Evolutionary conservation across 2,888 invertebrate species (phyloP), one percentile per base, ranked within the genome.

Genomic region (Strigamia maritima): DNA sequence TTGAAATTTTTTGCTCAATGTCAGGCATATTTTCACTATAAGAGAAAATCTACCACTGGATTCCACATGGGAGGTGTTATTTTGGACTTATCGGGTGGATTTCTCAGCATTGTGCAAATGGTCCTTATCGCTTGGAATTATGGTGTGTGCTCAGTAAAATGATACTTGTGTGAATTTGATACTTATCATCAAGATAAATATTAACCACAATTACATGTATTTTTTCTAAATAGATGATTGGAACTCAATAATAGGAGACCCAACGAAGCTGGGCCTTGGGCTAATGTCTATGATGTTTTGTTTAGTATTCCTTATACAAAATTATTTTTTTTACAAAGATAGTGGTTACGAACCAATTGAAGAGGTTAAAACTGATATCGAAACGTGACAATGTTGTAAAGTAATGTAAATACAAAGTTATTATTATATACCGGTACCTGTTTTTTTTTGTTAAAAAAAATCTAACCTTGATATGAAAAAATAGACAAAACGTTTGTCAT

Each of bases 81-180:
- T n/a, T 38, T 78, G 16, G 78, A 78, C 31, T 31, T 78, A 7
- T 31, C 38, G 7, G 78, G 78, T 14, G 78, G 78, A 16, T 60
- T 16, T 65, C 35, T 65, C 78, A 78, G 78, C 31, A 78, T 78
- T 6, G 35, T 65, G 3, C 78, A 78, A 26, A 78, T 78, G 78
- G 7, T 78, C 22, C 38, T 78, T 10, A 78, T 78, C 19, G 78
- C 78, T 12, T 78, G 28, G 19, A 78, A 78, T 65, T 78, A 78
- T 22, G 24, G 78, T 78, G n/a, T n/a, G n/a, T n/a, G n/a, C n/a
- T n/a, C 3, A 78, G 78, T 78, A 24, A 28, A n/a, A 2, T 54
- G 28, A 14, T 22, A 19, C 60, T n/a, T 22, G 75, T 54, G 12
- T 19, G 10, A 22, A n/a, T n/a, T n/a, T n/a, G n/a, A n/a, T n/a